Evolutionary conservation across 2,888 invertebrate genomes (phyloP).

Genomic region (Pandemis corylana): DNA sequence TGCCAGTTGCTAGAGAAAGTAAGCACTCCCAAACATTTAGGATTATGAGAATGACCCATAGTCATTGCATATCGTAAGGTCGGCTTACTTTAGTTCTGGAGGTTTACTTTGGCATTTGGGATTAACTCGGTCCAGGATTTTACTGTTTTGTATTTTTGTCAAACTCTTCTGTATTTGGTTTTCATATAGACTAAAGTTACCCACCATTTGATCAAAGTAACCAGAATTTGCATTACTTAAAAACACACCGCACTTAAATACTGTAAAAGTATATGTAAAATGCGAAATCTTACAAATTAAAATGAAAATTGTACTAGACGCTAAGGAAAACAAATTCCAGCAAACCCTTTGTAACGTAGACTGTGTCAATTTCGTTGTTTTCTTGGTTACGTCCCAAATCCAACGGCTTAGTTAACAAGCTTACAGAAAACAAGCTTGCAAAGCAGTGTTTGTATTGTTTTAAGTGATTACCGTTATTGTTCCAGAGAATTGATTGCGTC

Average conservation of each 20-base stretch:
- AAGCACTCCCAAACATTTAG: too few relatives aligned
- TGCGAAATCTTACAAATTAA: neutral
- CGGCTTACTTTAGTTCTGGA: too few relatives aligned
- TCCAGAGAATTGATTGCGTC: neutral
- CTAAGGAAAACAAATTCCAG: neutral
- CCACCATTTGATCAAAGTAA: too few relatives aligned
- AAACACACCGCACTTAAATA: neutral
- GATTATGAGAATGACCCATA: too few relatives aligned
- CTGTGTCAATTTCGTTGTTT: neutral
- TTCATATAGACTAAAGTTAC: too few relatives aligned
- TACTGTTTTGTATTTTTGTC: too few relatives aligned
- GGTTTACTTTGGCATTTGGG: too few relatives aligned
- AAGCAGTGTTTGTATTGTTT: neutral
- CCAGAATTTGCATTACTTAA: too few relatives aligned
- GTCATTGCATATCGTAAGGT: too few relatives aligned
- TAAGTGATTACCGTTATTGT: neutral
- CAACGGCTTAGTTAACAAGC: slow-evolving; percentile 10
- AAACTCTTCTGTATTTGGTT: too few relatives aligned
- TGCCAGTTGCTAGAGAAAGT: too few relatives aligned
- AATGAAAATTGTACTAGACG: neutral
- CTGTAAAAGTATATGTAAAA: neutral
- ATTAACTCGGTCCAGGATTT: too few relatives aligned
- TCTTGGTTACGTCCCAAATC: slow-evolving; percentile 6
- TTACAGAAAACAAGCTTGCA: neutral
- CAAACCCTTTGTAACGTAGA: neutral